Conservation (phyloP, 2,888 invertebrate species). For the Idaea biselata region DNA sequence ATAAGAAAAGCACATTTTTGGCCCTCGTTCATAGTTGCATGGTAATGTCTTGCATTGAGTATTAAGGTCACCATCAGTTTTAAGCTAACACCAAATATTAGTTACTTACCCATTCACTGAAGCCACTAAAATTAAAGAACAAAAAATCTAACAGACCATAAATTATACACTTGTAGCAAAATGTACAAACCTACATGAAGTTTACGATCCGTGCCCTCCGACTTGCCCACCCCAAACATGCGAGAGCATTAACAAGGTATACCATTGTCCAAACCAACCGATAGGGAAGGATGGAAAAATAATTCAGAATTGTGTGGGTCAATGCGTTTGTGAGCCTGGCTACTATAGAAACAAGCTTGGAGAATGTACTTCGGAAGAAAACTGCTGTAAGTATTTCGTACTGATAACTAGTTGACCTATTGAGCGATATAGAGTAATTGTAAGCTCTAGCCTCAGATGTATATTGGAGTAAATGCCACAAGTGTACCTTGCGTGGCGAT, state of each 20-base stretch:
- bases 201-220: conserved; percentile 11
- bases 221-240: conserved; percentile 16
- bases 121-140: neutral
- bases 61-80: neutral
- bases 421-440: too few species aligned
- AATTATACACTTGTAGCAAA: conserved; percentile 13
- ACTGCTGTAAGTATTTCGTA: conserved; percentile 33
- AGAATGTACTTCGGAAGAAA: conserved; percentile 21
- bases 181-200: conserved; percentile 12
- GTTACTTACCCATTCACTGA: neutral
- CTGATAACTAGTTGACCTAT: neutral
- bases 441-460: too few species aligned
- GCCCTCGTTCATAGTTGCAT: too few species aligned
- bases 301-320: conserved; percentile 3
- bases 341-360: conserved; percentile 17
- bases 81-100: neutral
- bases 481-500: too few species aligned
- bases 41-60: too few species aligned
- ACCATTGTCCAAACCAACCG: conserved; percentile 8
- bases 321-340: conserved; percentile 14
- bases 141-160: conserved; percentile 8
- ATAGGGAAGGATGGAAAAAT: neutral
- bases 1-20: too few species aligned
- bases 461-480: too few species aligned
- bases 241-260: conserved; percentile 14